phyloP scores from a whole-genome alignment of 2,797 vertebrate species.

The Scleropages formosus region DNA sequence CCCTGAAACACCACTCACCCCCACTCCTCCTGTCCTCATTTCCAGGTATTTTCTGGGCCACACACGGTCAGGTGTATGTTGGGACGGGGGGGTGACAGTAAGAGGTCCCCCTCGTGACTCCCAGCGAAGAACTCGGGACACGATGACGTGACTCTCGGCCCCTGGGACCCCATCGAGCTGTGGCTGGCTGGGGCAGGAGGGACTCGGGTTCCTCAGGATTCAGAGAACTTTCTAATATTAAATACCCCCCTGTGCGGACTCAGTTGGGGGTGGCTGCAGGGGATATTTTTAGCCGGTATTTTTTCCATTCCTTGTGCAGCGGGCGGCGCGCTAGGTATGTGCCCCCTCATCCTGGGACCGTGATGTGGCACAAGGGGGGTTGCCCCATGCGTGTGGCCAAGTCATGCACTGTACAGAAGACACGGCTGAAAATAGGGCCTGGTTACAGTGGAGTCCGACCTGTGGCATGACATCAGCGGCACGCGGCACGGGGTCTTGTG shows the following conservation, averaged over 20 bases:
- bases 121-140: neutral
- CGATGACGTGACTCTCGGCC: neutral
- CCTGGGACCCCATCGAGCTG: neutral
- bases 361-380: slow-evolving; percentile 19
- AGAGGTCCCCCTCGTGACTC: slow-evolving; percentile 15
- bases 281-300: slow-evolving; percentile 71
- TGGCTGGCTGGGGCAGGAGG: neutral
- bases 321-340: slow-evolving; percentile 30
- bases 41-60: slow-evolving; percentile 18
- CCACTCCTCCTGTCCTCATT: neutral
- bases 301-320: slow-evolving; percentile 79
- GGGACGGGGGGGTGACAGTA: neutral
- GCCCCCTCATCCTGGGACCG: neutral
- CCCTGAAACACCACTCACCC: neutral
- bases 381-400: slow-evolving; percentile 18
- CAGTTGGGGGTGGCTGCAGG: neutral
- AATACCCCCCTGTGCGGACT: slow-evolving; percentile 48
- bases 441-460: slow-evolving; percentile 19
- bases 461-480: slow-evolving; percentile 1
- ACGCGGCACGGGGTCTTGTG: neutral
- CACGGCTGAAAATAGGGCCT: slow-evolving; percentile 23
- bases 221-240: slow-evolving; percentile 75
- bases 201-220: slow-evolving; percentile 53
- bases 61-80: neutral
- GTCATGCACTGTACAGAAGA: slow-evolving; percentile 25